Percentiles rank a stretch among this genome's conserved stretches.
Conservation (phyloP, 2,797 vertebrate genomes). For the Enteromius mattozi region DNA sequence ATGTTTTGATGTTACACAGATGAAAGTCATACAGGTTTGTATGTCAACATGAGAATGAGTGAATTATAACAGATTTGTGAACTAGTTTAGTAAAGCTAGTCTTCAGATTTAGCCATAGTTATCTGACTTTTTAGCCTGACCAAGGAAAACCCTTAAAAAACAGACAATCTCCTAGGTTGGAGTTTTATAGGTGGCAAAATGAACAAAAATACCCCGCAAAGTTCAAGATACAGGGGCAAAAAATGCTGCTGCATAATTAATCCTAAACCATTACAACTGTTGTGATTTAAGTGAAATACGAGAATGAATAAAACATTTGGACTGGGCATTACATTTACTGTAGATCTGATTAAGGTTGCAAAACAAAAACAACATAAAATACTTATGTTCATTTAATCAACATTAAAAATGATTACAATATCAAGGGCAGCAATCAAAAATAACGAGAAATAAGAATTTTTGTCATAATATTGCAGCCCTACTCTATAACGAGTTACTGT, state of each 20-base stretch:
- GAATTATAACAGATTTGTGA: background rate
- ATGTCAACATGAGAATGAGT: background rate
- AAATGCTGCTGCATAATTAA: background rate
- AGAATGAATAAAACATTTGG: background rate
- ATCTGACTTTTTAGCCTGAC: background rate
- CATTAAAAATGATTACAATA: background rate
- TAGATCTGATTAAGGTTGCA: background rate
- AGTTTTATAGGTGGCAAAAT: background rate
- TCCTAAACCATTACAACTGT: background rate
- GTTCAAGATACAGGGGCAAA: background rate
- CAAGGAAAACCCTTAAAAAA: background rate
- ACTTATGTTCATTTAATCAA: background rate
- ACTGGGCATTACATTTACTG: background rate
- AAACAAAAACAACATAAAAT: background rate
- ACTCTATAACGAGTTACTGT: background rate
- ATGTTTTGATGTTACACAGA: background rate
- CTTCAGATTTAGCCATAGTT: background rate
- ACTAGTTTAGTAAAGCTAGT: background rate
- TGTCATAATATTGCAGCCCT: background rate
- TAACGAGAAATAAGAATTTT: background rate
- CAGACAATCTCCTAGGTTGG: background rate
- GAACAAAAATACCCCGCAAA: background rate
- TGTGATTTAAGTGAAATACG: background rate
- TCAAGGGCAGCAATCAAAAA: background rate
- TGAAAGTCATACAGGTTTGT: background rate